Base-by-base conservation (phyloP, 2,888 invertebrate species). In the Vannuccia rotundouncinata region DNA sequence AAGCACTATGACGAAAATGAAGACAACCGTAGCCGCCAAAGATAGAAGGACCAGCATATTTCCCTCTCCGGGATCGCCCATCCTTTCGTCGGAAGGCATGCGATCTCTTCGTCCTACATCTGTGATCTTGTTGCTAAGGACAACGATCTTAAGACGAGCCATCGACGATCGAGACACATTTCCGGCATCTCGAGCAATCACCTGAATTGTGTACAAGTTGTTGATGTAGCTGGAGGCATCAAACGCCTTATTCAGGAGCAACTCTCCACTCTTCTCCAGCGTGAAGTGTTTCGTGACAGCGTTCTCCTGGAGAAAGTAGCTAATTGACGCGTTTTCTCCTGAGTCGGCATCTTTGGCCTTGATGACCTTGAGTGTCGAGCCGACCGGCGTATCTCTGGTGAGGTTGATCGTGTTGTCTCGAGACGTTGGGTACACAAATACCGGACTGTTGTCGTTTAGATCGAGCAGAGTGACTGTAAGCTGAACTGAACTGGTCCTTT, bases 321-420 rank as follows among this genome's bases (percentile, higher is more conserved):
- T 66, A 2, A 66, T 22, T 5, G 66, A 13, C 10, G 66, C 59
- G 78, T 78, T 78, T 27, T 78, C 78, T 13, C 30, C 30, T 0
- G 59, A 27, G 66, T 78, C 78, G n/a, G 27, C 27, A 28, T 78
- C 78, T 59, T 27, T 66, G 1, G 78, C 78, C 66, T 78, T 78
- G 13, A 78, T 74, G 17, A 78, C 30, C 59, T 66, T 66, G 29
- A 78, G 59, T 29, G 78, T 78, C 10, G 59, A 60, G 59, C 30
- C 30, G 2, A 66, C 60, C 25, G 78, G 66, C 10, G 78, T 60
- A 45, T 78, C 78, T 10, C 59, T 27, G 29, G 78, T 60, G 59
- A 78, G 25, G 22, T 78, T 78, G 10, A 78, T 28, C 28, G 30
- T 60, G 66, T 59, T 78, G 59, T 78, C 78, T 5, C 29, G 59